Conservation (phyloP, 1,140 invertebrate species). For the Scaptomyza montana region DNA sequence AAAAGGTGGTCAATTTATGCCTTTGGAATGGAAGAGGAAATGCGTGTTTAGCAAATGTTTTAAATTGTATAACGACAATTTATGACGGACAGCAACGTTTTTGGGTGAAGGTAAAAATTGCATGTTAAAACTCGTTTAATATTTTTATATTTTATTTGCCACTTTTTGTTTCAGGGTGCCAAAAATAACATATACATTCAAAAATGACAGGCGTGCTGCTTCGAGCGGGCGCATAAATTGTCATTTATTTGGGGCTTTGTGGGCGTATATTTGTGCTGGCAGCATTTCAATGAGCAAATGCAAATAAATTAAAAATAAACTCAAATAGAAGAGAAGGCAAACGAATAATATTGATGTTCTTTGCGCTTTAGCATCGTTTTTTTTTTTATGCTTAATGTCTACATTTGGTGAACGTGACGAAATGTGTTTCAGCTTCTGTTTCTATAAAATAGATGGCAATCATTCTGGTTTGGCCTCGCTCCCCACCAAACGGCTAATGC, state of each 20-base stretch:
- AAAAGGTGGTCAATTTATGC: conserved; percentile 71
- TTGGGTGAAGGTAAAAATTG: conserved; percentile 72
- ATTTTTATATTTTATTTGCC: conserved; percentile 55
- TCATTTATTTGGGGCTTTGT: conserved; percentile 72
- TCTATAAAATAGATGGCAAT: conserved; percentile 80
- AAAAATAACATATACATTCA: conserved; percentile 11
- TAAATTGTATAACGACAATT: conserved; percentile 83
- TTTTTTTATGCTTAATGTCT: conserved; percentile 40
- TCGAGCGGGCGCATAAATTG: conserved; percentile 61
- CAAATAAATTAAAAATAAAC: conserved; percentile 79
- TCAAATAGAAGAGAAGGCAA: conserved; percentile 51
- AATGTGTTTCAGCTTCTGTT: conserved; percentile 54
- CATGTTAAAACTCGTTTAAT: conserved; percentile 80
- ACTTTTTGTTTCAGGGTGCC: conserved; percentile 23
- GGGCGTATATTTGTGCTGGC: conserved; percentile 65
- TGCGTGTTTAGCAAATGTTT: conserved; percentile 82
- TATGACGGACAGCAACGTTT: conserved; percentile 58
- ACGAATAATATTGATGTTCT: conserved; percentile 76
- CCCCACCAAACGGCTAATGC: conserved; percentile 21
- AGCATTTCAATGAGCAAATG: conserved; percentile 82
- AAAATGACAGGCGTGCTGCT: conserved; percentile 46
- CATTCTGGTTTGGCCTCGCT: not conserved
- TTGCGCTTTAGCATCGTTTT: conserved; percentile 14
- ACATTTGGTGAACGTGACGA: conserved; percentile 65
- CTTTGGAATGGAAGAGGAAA: conserved; percentile 67